Percentiles rank a stretch among this genome's conserved stretches.
Conservation (phyloP, 2,888 invertebrate genomes). For the Chrysina gloriosa region DNA sequence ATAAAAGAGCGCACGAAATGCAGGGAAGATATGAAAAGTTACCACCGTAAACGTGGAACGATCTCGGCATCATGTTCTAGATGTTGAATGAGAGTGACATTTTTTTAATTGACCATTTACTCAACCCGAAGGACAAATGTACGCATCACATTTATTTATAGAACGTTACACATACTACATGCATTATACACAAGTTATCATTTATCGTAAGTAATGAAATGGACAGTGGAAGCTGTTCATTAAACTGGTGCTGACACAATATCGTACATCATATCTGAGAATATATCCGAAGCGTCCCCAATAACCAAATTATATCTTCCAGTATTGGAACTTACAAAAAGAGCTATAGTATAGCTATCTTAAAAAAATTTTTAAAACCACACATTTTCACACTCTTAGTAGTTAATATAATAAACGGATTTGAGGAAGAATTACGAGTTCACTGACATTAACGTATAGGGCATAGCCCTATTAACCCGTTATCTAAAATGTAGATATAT, state of each 20-base stretch:
- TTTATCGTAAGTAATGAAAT: conserved; percentile 37
- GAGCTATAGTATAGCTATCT: no score
- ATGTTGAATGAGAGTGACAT: conserved; percentile 11
- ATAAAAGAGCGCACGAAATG: not conserved
- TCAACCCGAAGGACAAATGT: conserved; percentile 34
- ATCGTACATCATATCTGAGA: conserved; percentile 6
- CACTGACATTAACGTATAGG: conserved; percentile 39
- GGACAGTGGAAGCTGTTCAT: conserved; percentile 34
- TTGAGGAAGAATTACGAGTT: conserved; percentile 31
- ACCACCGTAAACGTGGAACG: not conserved
- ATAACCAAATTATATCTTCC: no score
- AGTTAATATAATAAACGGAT: conserved; percentile 20
- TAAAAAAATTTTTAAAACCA: no score
- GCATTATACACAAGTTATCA: conserved; percentile 24
- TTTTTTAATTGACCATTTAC: conserved; percentile 32
- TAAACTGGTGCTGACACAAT: not conserved
- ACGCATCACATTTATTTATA: conserved; percentile 43
- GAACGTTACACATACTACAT: conserved; percentile 35
- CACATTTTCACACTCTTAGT: not conserved
- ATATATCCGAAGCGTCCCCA: not conserved
- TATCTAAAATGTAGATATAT: conserved; percentile 18
- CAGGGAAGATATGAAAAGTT: not conserved
- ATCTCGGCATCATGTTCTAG: conserved; percentile 1
- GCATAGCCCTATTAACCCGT: conserved; percentile 44
- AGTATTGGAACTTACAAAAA: no score